Base-by-base conservation (phyloP, 2,113 vertebrate genomes). In the Mixornis gularis region DNA sequence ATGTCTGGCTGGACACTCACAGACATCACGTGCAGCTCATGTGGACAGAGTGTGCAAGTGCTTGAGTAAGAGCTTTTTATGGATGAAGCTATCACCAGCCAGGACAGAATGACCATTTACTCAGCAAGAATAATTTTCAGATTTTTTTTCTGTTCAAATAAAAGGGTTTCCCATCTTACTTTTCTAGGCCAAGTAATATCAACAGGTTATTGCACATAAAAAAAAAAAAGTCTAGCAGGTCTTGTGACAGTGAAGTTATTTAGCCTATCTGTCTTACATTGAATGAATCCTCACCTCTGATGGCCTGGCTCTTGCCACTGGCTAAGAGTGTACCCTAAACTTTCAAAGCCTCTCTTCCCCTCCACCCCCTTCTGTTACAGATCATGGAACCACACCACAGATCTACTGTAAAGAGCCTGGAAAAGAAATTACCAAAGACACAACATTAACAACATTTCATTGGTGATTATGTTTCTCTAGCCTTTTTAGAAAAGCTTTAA, bases 1-100 rank as follows among this genome's bases (percentile, higher is more conserved):
- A 1, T 29, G 7, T 8, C 13, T 38, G 52, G 7, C 32, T 73
- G 32, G 13, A 26, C 9, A 7, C 10, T 16, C 11, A 20, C 3
- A 2, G 27, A 10, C 2, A 2, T 29, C n/a, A 17, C 0, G 0
- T 20, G 26, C 27, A n/a, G 26, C 41, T 78, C 11, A 1, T 11
- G 17, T 52, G 71, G 29, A 10, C 13, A 43, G 36, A 14, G 8
- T 30, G 7, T 38, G 32, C 6, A 44, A 34, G 43, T 36, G 38
- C 18, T 70, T 49, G 22, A 27, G 53, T 7, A 6, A 41, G 20
- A 34, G 15, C 34, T 49, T 46, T 29, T 27, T 19, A 11, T 38
- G 41, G 43, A 29, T 64, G 20, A 26, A 52, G 8, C 8, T 64
- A 41, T 79, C 9, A 41, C 17, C 41, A 69, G 41, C n/a, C 20